Base-by-base conservation (phyloP, 2,888 invertebrate genomes). In the Parnassius mnemosyne region DNA sequence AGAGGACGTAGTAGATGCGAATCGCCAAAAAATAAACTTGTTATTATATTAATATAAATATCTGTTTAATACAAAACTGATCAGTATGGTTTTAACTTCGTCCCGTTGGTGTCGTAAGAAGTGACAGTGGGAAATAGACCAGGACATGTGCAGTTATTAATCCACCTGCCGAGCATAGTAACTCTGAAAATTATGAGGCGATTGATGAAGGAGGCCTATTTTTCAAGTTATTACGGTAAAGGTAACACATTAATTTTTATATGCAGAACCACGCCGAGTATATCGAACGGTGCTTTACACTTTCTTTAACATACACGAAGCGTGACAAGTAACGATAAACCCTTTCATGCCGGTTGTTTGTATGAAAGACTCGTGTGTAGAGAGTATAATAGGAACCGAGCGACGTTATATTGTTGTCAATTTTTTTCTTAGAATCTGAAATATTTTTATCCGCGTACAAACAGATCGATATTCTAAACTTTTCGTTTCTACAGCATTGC, bases 311-410 rank as follows among this genome's bases (percentile, higher is more conserved):
- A 42, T 55, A 59, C 16, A 34, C 49, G 53, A 68, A 70, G 79
- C 84, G 84, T 85, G 84, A 80, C 80, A 73, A 74, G 71, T 64
- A 66, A 68, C 69, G 75, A 81, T 84, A 84, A 85, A 80, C 66
- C 67, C 63, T 66, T 71, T 75, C 77, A 80, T 78, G 81, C 78
- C 78, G 76, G 76, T 69, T 71, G 73, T 73, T 76, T 79, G 77
- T 81, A 81, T 78, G 77, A 75, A 74, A 70, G 71, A 66, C 66
- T 69, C 73, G 74, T 70, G 66, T 73, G 69, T 73, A 69, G 71
- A 71, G 73, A 65, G 56, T 47, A 68, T 66, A 66, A 55, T 59
- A 44, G 51, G 44, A 50, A 46, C 43, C 5, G 43, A 70, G 71
- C 72, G 70, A 71, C 65, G 68, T 72, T 68, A 59, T 47, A 34